phyloP scores from a whole-genome alignment of 1,140 invertebrate species.

The Micrasema longulum region DNA sequence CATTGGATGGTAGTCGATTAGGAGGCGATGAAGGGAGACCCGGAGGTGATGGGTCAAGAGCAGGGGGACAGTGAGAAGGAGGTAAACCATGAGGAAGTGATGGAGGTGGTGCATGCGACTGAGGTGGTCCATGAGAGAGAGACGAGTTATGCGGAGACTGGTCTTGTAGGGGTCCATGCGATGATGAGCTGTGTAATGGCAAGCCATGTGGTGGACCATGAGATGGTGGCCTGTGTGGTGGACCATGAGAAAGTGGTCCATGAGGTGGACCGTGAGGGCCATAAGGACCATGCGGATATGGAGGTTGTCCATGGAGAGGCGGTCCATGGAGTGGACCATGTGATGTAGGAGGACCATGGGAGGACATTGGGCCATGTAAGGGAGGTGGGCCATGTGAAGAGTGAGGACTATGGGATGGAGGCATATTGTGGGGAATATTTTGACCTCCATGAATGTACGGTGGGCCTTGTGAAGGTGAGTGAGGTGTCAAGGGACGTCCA shows the following conservation, averaged over 20 bases:
- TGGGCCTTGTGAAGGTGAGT: slow-evolving; percentile 1
- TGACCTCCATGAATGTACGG: slow-evolving; percentile 1
- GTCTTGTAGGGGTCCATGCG: background rate
- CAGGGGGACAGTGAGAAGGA: background rate
- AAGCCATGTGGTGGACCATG: too few species aligned
- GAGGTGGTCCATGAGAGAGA: slow-evolving; percentile 1
- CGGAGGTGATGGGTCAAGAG: background rate
- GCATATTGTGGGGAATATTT: background rate
- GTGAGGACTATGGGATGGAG: slow-evolving; percentile 2
- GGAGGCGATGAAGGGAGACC: too few species aligned
- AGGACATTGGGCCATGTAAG: background rate
- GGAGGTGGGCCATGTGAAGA: slow-evolving; percentile 7
- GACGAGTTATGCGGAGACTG: background rate
- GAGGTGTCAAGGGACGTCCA: too few species aligned
- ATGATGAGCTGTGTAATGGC: too few species aligned
- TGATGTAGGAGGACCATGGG: slow-evolving; percentile 5
- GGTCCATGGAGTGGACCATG: slow-evolving; percentile 2
- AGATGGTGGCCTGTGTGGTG: too few species aligned
- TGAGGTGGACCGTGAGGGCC: too few species aligned
- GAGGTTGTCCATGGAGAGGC: too few species aligned
- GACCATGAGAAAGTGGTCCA: too few species aligned
- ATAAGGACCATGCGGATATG: too few species aligned
- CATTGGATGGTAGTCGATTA: too few species aligned
- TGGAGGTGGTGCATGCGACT: background rate
- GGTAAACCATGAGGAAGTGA: background rate